A percentile compares a stretch with the other conserved stretches of the same genome.
These are phyloP conservation scores for Opisthograptis luteolata DNA, from an alignment of 2,888 invertebrate species.

Conservation along the genomic window DNA sequence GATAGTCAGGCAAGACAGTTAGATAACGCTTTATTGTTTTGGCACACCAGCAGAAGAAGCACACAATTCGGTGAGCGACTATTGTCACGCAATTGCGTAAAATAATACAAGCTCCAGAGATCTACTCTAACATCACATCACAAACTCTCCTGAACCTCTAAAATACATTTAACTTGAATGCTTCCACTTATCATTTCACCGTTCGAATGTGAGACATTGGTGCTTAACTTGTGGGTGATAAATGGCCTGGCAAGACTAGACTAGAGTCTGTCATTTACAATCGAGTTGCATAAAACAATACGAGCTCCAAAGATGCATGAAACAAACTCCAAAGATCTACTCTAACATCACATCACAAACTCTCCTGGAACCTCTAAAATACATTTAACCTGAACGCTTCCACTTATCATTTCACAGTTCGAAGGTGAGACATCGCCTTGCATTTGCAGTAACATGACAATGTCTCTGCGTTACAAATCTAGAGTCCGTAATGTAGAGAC, in stretches of 20 bases:
- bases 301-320: background rate
- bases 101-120: background rate
- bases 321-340: background rate
- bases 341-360: too few relatives aligned
- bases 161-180: background rate
- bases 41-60: too few relatives aligned
- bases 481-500: slow-evolving; percentile 1
- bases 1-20: too few relatives aligned
- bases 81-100: too few relatives aligned
- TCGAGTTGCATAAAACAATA: too few relatives aligned
- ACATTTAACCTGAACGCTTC: background rate
- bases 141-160: too few relatives aligned
- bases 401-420: slow-evolving; percentile 10
- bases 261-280: too few relatives aligned
- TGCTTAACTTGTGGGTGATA: too few relatives aligned
- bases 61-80: too few relatives aligned
- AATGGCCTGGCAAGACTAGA: too few relatives aligned
- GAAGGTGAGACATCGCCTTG: slow-evolving; percentile 3
- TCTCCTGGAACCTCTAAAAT: too few relatives aligned
- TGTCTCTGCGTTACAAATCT: background rate
- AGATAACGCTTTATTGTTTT: too few relatives aligned
- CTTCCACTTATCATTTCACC: slow-evolving; percentile 7
- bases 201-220: slow-evolving; percentile 2
- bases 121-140: background rate
- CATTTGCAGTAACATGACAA: slow-evolving; percentile 12